Evolutionary conservation across 2,797 vertebrate genomes (phyloP).

Genomic region (Muscicapa striata): DNA sequence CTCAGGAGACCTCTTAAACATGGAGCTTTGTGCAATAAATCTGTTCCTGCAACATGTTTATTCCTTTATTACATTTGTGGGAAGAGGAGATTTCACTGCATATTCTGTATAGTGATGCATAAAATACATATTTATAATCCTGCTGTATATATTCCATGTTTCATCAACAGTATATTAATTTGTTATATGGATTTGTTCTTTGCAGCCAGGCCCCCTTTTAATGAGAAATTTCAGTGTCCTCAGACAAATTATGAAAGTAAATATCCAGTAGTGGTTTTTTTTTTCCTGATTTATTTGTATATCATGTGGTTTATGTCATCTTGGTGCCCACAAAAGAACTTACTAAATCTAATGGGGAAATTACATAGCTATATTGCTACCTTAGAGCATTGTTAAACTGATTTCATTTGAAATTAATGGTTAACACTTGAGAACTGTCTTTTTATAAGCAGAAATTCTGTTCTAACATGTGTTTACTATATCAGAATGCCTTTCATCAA

Average conservation of each 20-base stretch:
- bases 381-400: neutral
- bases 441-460: neutral
- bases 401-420: neutral
- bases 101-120: neutral
- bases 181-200: constrained; percentile 13
- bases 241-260: neutral
- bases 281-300: neutral
- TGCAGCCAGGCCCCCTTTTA: neutral
- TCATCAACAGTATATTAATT: constrained; percentile 16
- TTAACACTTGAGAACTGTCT: neutral
- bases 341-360: neutral
- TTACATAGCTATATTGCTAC: neutral
- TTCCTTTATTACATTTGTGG: constrained; percentile 28
- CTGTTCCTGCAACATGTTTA: constrained; percentile 17
- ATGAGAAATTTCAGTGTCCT: constrained; percentile 5
- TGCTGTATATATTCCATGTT: neutral
- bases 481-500: neutral
- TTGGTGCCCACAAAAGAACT: neutral
- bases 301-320: neutral
- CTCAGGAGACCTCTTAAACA: constrained; percentile 51
- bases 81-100: constrained; percentile 2
- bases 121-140: constrained; percentile 24
- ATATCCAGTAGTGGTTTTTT: neutral
- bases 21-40: constrained; percentile 34
- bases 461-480: neutral